A percentile compares a stretch with the other conserved stretches of the same genome.
These are phyloP conservation scores for Orussus abietinus DNA, from an alignment of 1,140 invertebrate genomes.

Conservation along the genomic window DNA sequence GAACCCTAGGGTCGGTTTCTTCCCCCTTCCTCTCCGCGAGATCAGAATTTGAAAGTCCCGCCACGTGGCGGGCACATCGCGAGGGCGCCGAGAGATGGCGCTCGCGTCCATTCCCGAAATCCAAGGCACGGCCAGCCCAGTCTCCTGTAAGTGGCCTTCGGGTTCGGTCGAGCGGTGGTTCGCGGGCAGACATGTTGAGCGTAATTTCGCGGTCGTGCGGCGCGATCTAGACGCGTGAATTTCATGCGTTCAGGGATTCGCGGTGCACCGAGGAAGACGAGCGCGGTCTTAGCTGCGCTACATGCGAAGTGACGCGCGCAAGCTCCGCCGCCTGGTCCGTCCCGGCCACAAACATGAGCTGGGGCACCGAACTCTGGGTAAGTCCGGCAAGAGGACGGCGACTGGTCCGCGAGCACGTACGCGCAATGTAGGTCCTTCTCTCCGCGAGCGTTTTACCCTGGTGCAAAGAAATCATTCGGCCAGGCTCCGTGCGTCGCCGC, in stretches of 20 bases:
- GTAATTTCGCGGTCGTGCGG: conserved; percentile 24
- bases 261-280: conserved; percentile 1
- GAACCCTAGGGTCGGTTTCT: too few species aligned
- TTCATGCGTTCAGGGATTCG: conserved; percentile 23
- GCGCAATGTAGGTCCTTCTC: conserved; percentile 11
- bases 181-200: conserved; percentile 44
- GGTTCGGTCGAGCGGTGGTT: conserved; percentile 42
- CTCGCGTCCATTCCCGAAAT: too few species aligned
- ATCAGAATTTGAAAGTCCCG: too few species aligned
- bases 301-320: conserved; percentile 39
- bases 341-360: conserved; percentile 54
- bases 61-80: too few species aligned
- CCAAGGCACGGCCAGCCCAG: conserved; percentile 21
- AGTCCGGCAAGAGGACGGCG: conserved; percentile 33
- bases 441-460: conserved; percentile 1
- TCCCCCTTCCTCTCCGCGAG: too few species aligned
- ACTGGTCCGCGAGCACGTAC: conserved; percentile 4
- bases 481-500: conserved; percentile 4
- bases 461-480: too few species aligned
- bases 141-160: too few species aligned
- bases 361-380: conserved; percentile 61
- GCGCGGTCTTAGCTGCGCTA: conserved; percentile 20
- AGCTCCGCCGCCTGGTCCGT: conserved; percentile 31
- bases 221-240: conserved; percentile 27
- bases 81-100: too few species aligned